Percentiles rank a stretch among this genome's conserved stretches.
These are phyloP conservation scores for Sminthurides aquaticus DNA, from an alignment of 2,888 invertebrate genomes.

Conservation along the genomic window DNA sequence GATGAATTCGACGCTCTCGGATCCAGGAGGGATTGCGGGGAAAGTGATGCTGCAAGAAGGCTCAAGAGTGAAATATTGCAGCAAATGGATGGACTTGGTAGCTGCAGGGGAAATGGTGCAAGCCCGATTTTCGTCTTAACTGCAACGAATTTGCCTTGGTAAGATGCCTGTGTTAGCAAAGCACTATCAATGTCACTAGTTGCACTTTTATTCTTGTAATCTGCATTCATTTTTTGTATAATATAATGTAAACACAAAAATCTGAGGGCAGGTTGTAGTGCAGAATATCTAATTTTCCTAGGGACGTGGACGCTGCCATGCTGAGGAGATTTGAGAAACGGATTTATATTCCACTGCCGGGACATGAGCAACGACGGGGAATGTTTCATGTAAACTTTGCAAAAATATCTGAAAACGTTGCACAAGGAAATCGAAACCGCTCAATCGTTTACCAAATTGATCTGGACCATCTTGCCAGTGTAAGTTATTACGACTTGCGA, in stretches of 20 bases:
- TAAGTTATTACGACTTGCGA: slow-evolving; percentile 20
- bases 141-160: slow-evolving; percentile 89
- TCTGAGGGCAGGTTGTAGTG: background rate
- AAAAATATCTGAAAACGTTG: slow-evolving; percentile 47
- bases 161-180: too few relatives aligned
- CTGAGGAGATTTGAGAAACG: slow-evolving; percentile 79
- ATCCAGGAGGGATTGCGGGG: slow-evolving; percentile 54
- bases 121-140: slow-evolving; percentile 63
- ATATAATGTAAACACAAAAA: too few relatives aligned
- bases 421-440: slow-evolving; percentile 40
- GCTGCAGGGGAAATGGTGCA: slow-evolving; percentile 51
- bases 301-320: slow-evolving; percentile 82
- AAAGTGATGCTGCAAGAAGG: slow-evolving; percentile 78
- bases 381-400: slow-evolving; percentile 56
- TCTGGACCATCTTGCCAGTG: slow-evolving; percentile 28
- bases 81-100: slow-evolving; percentile 69
- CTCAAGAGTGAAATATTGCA: slow-evolving; percentile 82
- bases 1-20: slow-evolving; percentile 86
- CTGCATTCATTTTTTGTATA: too few relatives aligned
- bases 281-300: slow-evolving; percentile 45
- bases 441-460: slow-evolving; percentile 33
- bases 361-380: slow-evolving; percentile 56
- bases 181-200: too few relatives aligned
- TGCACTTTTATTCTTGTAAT: too few relatives aligned
- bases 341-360: slow-evolving; percentile 71